Evolutionary conservation across 1,140 invertebrate genomes (phyloP).

Genomic region (Calliphora vicina): DNA sequence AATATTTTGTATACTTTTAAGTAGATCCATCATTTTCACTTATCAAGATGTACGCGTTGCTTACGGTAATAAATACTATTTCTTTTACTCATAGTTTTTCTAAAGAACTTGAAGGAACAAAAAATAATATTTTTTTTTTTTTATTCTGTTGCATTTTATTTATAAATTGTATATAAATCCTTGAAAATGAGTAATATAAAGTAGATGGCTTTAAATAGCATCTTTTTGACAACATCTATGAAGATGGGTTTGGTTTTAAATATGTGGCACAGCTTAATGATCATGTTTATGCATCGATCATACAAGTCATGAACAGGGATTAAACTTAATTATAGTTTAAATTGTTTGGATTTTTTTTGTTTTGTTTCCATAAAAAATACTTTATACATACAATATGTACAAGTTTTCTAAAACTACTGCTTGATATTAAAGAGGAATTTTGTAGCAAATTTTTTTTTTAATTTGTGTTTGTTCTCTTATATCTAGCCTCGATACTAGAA

Average conservation of each 20-base stretch:
- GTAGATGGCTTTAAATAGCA: neutral
- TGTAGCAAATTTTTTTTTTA: too few relatives aligned
- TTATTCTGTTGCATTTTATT: too few relatives aligned
- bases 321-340: too few relatives aligned
- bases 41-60: constrained; percentile 34
- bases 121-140: neutral
- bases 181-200: neutral
- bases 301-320: neutral
- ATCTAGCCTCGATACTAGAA: too few relatives aligned
- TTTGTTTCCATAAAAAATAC: too few relatives aligned
- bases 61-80: constrained; percentile 33
- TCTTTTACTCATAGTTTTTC: neutral
- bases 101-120: neutral
- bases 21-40: constrained; percentile 32
- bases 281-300: neutral
- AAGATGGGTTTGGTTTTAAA: neutral
- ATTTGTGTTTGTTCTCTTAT: too few relatives aligned
- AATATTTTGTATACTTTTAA: constrained; percentile 28
- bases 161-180: neutral
- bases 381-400: too few relatives aligned
- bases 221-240: neutral
- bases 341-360: too few relatives aligned
- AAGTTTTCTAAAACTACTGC: too few relatives aligned
- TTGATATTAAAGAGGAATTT: too few relatives aligned
- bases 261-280: neutral